A percentile compares a stretch with the other conserved stretches of the same genome.
phyloP scores from a whole-genome alignment of 2,113 vertebrate species.

The Cavia aperea region DNA sequence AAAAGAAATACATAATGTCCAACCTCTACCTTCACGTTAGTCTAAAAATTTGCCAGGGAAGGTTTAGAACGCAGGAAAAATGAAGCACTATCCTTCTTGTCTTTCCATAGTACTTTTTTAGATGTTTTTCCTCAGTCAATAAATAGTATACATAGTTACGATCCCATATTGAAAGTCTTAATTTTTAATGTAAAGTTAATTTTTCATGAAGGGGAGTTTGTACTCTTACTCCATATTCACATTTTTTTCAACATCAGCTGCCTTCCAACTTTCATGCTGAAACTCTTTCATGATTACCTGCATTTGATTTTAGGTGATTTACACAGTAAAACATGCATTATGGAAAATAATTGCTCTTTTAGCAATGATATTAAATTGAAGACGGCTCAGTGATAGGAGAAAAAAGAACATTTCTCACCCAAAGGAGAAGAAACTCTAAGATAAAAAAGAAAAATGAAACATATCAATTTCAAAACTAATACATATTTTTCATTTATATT shows the following conservation, averaged over 20 bases:
- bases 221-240: background rate
- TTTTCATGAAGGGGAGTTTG: background rate
- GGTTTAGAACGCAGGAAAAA: background rate
- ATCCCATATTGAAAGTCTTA: background rate
- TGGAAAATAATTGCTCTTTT: background rate
- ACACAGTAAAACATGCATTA: background rate
- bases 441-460: background rate
- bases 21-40: background rate
- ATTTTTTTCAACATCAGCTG: background rate
- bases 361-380: constrained; percentile 15
- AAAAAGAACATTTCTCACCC: constrained; percentile 25
- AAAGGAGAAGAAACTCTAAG: constrained; percentile 3
- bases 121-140: background rate
- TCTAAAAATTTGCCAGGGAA: constrained; percentile 13
- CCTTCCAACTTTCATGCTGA: background rate
- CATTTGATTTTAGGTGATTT: constrained; percentile 15
- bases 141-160: background rate
- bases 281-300: background rate
- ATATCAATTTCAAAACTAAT: background rate
- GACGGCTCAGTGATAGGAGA: background rate
- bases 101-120: background rate
- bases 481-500: constrained; percentile 12
- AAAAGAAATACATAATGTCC: constrained; percentile 14
- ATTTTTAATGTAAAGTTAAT: constrained; percentile 13
- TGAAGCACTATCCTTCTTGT: background rate